Evolutionary conservation across 2,797 vertebrate genomes (phyloP), one percentile per base, ranked within the genome.

Genomic region (Pangasius mekongensis): DNA sequence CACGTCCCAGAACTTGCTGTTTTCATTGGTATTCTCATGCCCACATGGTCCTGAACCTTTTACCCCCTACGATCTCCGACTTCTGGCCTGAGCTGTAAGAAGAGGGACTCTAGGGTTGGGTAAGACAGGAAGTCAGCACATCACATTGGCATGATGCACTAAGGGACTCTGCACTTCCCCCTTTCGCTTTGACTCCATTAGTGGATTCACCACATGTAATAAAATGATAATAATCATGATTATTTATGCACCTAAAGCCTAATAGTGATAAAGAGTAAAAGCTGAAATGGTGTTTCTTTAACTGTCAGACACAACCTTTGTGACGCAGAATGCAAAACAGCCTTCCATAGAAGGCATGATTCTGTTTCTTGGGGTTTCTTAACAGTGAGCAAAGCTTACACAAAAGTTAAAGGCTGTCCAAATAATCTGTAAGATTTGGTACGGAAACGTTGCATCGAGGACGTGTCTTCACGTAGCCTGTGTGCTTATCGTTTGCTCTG

Each of bases 121-220:
- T 86, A 83, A 86, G 36, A 88, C 80, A 88, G 86, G 87, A 86
- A 89, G 30, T 84, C 86, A 58, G 47, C 27, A 82, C 49, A 54
- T 87, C 71, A 84, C 52, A 30, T 13, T 71, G 85, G 71, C 54
- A 60, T 67, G 69, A 84, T 69, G 7, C 67, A 86, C 30, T 84
- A 67, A 13, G 54, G 52, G 80, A 81, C 64, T 64, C 52, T 47
- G 43, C n/a, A 80, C 74, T 83, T 64, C 85, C 52, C 49, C 36
- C 78, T 80, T 81, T 91, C 39, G 62, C 8, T 80, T 66, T 20
- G 2, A 18, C 43, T 80, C n/a, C 11, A 36, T 56, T 85, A 67
- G 8, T 8, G 49, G 49, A 84, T 54, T 84, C 49, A 71, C 66
- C 9, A 14, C 49, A 36, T 13, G 36, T 36, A 56, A 52, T 54